A percentile compares a stretch with the other conserved stretches of the same genome.
These are phyloP conservation scores for Xiphorhynchus elegans DNA, from an alignment of 2,113 vertebrate genomes.

Conservation along the genomic window DNA sequence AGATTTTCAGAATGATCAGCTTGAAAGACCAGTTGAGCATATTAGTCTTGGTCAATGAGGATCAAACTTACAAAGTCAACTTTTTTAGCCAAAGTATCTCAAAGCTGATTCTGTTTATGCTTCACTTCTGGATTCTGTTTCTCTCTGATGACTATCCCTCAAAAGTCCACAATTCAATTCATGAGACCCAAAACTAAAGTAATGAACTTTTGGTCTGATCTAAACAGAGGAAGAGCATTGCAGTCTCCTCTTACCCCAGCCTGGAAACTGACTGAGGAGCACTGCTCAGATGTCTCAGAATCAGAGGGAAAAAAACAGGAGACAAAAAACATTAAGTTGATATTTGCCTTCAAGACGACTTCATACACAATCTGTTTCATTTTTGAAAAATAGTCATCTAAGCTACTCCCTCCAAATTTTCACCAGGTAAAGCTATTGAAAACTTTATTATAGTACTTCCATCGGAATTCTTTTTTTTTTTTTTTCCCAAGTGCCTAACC, in stretches of 20 bases:
- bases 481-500: neutral
- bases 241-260: neutral
- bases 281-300: neutral
- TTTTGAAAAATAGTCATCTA: neutral
- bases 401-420: neutral
- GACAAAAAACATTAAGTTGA: neutral
- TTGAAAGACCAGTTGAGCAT: neutral
- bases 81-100: neutral
- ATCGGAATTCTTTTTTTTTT: neutral
- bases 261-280: neutral
- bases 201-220: neutral
- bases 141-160: neutral
- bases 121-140: neutral
- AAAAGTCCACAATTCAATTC: neutral
- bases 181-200: neutral
- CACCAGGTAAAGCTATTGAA: neutral
- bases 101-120: neutral
- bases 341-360: neutral
- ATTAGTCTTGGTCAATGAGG: neutral
- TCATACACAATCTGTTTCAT: neutral
- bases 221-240: neutral
- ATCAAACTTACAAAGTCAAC: neutral
- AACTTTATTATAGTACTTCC: neutral
- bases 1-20: neutral
- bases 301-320: neutral